A percentile compares a stretch with the other conserved stretches of the same genome.
Conservation (phyloP, 2,797 vertebrate genomes). For the Epinephelus awoara region DNA sequence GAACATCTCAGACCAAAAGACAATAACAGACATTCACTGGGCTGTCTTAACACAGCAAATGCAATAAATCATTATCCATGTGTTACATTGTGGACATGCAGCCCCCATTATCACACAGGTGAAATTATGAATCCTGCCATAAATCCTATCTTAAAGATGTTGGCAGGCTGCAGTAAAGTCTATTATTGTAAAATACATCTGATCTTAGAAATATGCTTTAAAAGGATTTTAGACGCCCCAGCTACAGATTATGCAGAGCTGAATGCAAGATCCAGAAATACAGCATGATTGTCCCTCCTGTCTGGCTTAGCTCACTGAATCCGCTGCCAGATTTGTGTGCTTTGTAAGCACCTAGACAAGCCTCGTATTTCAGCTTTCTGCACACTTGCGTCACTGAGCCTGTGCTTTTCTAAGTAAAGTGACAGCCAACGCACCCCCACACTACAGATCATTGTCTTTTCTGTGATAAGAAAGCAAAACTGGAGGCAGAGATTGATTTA, state of each 20-base stretch:
- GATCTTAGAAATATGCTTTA: constrained; percentile 15
- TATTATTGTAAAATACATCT: constrained; percentile 4
- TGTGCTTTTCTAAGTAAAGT: neutral
- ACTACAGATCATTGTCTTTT: neutral
- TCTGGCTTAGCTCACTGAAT: neutral
- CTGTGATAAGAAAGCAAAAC: neutral
- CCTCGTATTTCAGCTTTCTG: neutral
- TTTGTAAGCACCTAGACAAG: constrained; percentile 2
- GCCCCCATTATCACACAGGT: neutral
- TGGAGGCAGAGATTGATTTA: neutral
- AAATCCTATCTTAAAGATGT: neutral
- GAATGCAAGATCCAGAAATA: constrained; percentile 24
- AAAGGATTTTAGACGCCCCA: neutral
- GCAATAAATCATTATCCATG: too few relatives aligned
- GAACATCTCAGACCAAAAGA: neutral
- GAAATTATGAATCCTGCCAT: neutral
- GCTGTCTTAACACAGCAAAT: neutral
- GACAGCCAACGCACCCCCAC: neutral
- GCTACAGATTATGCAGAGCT: constrained; percentile 13
- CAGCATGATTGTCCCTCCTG: neutral
- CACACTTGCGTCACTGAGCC: neutral
- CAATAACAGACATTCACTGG: neutral
- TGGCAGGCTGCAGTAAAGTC: constrained; percentile 11
- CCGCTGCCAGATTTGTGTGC: neutral
- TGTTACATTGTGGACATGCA: neutral